Evolutionary conservation across 2,113 vertebrate species (phyloP), one percentile per base, ranked within the genome.

Genomic region (Stictonetta naevosa): DNA sequence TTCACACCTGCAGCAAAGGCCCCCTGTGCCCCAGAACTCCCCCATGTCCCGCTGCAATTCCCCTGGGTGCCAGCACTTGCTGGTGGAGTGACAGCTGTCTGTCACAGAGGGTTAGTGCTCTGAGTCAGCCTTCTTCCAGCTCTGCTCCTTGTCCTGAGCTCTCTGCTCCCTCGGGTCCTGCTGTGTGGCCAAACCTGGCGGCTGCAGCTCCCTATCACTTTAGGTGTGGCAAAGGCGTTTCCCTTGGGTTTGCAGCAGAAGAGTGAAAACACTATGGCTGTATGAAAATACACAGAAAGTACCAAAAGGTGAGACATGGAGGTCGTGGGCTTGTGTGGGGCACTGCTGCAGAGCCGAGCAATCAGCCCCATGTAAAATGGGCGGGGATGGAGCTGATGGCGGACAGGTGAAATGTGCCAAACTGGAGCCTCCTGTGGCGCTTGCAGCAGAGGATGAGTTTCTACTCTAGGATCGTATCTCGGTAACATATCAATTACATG

Each of bases 1-100:
- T 56, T 74, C 40, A 29, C 34, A 33, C 5, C 17, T 53, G 36
- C 44, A 80, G 42, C 52, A 67, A 46, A 26, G 9, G 5, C 28
- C 12, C 42, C 82, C 56, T 2, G 0, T 6, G 19, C 5, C 29
- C 36, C 3, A 1, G 20, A 82, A 6, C 25, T 77, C 36, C 3
- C 7, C 0, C 0, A 2, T 19, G 14, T 36, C 53, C 68, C 12
- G 13, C 64, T 48, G 59, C 36, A 62, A 50, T 53, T 68, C 68
- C 55, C 53, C 40, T 18, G 13, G 26, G 29, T 2, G 0, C 33
- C 46, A 34, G 10, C 29, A 44, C 64, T 44, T 44, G 40, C 40
- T 44, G 63, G 29, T 44, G 10, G 19, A 67, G 40, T 44, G 40
- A 42, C 64, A 44, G 64, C 64, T 67, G 40, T 33, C 40, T 31